phyloP scores from a whole-genome alignment of 2,797 vertebrate genomes.

The Hoplostethus mediterraneus region DNA sequence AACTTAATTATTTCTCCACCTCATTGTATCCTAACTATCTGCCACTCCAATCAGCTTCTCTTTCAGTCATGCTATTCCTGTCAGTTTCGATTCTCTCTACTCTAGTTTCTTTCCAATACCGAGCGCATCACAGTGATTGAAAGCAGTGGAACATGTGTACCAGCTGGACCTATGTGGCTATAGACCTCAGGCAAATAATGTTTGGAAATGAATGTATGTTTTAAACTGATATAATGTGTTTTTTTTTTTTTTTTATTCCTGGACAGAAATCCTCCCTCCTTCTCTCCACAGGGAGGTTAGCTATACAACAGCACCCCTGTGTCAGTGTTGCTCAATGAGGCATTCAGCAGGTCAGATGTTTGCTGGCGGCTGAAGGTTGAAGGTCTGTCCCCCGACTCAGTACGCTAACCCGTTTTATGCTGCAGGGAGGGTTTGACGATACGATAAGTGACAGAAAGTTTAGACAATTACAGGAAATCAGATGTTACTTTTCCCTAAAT shows the following conservation, averaged over 20 bases:
- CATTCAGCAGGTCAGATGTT: constrained; percentile 43
- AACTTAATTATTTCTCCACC: constrained; percentile 38
- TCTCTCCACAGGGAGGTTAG: constrained; percentile 19
- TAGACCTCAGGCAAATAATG: neutral
- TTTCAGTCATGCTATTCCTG: neutral
- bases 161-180: neutral
- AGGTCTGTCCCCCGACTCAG: constrained; percentile 18
- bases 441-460: too few relatives aligned
- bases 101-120: too few relatives aligned
- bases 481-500: too few relatives aligned
- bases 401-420: too few relatives aligned
- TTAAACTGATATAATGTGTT: too few relatives aligned
- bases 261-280: too few relatives aligned
- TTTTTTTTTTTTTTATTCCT: too few relatives aligned
- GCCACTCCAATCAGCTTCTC: neutral
- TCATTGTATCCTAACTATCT: neutral
- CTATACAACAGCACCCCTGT: constrained; percentile 10
- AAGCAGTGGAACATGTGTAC: neutral
- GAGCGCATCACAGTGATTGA: too few relatives aligned
- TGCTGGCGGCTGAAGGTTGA: constrained; percentile 39
- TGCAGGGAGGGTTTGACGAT: too few relatives aligned
- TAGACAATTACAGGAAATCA: too few relatives aligned
- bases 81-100: neutral
- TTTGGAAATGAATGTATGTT: neutral
- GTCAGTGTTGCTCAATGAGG: constrained; percentile 28